These are phyloP conservation scores for Iselma pallidipennis DNA, from an alignment of 2,888 invertebrate species.

Conservation along the genomic window DNA sequence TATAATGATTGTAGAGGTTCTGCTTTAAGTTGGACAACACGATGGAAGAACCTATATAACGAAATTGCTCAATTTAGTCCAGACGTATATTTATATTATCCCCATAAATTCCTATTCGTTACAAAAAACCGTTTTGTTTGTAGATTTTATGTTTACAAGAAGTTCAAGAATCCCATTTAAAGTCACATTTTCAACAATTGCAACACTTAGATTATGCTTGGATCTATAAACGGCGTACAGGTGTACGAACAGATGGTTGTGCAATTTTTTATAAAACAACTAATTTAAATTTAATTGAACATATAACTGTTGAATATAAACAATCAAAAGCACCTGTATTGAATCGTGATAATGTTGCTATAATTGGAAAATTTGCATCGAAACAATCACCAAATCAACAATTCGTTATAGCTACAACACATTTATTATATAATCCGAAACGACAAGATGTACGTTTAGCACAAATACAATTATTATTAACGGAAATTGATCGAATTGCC, in stretches of 20 bases:
- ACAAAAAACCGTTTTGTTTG: slow-evolving; percentile 1
- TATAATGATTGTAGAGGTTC: slow-evolving; percentile 65
- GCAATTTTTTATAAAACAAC: slow-evolving; percentile 79
- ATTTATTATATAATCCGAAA: slow-evolving; percentile 89
- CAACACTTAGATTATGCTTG: slow-evolving; percentile 62
- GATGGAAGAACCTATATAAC: slow-evolving; percentile 62
- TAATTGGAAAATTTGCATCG: slow-evolving; percentile 74
- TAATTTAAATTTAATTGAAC: slow-evolving; percentile 68
- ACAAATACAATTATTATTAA: slow-evolving; percentile 81
- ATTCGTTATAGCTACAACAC: slow-evolving; percentile 88
- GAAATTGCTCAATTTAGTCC: slow-evolving; percentile 64
- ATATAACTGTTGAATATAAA: slow-evolving; percentile 71
- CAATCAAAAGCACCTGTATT: slow-evolving; percentile 66
- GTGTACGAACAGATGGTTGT: slow-evolving; percentile 83
- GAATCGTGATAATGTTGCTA: slow-evolving; percentile 86
- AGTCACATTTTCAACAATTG: slow-evolving; percentile 63
- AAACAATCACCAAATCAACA: slow-evolving; percentile 57
- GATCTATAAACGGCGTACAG: slow-evolving; percentile 83
- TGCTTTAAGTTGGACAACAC: slow-evolving; percentile 71
- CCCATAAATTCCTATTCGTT: not conserved
- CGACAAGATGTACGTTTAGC: slow-evolving; percentile 88
- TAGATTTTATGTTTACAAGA: slow-evolving; percentile 90
- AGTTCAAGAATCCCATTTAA: slow-evolving; percentile 74
- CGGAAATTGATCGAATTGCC: slow-evolving; percentile 81
- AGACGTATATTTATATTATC: slow-evolving; percentile 57